Evolutionary conservation across 2,888 invertebrate genomes (phyloP).

Genomic region (Drosophila monieri): DNA sequence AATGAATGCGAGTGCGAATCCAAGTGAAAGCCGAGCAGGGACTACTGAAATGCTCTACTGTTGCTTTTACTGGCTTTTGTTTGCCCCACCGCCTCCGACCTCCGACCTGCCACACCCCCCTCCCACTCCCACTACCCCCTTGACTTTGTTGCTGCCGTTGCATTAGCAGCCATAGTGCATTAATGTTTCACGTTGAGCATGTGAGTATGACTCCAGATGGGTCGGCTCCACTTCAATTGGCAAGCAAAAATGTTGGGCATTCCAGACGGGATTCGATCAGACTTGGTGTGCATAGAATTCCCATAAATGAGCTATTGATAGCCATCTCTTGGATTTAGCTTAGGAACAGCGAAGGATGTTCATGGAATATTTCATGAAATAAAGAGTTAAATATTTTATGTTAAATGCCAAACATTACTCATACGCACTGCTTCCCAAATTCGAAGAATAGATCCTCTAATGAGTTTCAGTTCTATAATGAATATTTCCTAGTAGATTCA

Average conservation of each 20-base stretch:
- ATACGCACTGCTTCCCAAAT: neutral
- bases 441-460: too few relatives aligned
- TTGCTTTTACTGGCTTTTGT: conserved; percentile 75
- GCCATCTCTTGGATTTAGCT: neutral
- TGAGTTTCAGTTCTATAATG: too few relatives aligned
- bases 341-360: neutral
- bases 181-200: conserved; percentile 55
- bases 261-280: conserved; percentile 21
- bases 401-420: neutral
- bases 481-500: too few relatives aligned
- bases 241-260: conserved; percentile 27
- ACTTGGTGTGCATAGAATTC: conserved; percentile 2
- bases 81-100: conserved; percentile 23
- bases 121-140: neutral
- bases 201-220: conserved; percentile 35
- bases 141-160: conserved; percentile 43
- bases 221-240: conserved; percentile 1
- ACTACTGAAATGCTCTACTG: conserved; percentile 40
- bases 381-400: neutral
- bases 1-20: conserved; percentile 46
- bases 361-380: neutral
- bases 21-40: conserved; percentile 16
- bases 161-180: conserved; percentile 67
- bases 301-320: conserved; percentile 12
- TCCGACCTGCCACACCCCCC: conserved; percentile 7